These are phyloP conservation scores for Pseudomyrmex pallidus DNA, from an alignment of 1,140 invertebrate species.

Conservation along the genomic window DNA sequence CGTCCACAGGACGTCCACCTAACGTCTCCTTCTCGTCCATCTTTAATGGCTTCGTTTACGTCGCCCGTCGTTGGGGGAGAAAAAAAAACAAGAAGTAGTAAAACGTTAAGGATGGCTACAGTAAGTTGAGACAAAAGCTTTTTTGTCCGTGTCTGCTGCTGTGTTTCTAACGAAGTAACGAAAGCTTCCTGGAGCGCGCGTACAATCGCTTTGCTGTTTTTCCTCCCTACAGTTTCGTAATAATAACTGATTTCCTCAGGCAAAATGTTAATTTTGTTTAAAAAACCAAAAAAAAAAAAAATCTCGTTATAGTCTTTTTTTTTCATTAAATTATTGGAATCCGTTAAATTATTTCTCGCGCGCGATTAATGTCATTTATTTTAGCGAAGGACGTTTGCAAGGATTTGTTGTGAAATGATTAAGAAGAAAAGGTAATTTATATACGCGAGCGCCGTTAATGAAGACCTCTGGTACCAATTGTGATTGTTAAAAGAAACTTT, in stretches of 20 bases:
- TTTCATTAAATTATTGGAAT: no score
- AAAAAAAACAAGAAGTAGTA: slow-evolving; percentile 37
- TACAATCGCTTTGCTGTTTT: background rate
- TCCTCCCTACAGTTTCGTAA: background rate
- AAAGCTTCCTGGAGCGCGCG: background rate
- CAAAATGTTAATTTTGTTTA: background rate
- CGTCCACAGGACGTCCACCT: slow-evolving; percentile 20
- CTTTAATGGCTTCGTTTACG: slow-evolving; percentile 59
- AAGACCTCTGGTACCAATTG: no score
- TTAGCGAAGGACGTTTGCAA: no score
- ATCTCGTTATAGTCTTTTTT: no score
- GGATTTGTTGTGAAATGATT: no score
- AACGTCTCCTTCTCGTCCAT: slow-evolving; percentile 29
- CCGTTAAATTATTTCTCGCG: no score
- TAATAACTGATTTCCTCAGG: background rate
- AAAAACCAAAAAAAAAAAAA: no score
- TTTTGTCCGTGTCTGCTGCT: slow-evolving; percentile 43
- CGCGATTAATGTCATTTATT: no score
- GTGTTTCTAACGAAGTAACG: slow-evolving; percentile 11
- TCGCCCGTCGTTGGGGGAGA: slow-evolving; percentile 26
- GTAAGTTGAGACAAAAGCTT: slow-evolving; percentile 69
- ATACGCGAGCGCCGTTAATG: no score
- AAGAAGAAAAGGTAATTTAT: no score
- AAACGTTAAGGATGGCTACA: slow-evolving; percentile 66
- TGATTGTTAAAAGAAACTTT: no score